Evolutionary conservation across 2,797 vertebrate species (phyloP).

Genomic region (Myripristis jacobus): DNA sequence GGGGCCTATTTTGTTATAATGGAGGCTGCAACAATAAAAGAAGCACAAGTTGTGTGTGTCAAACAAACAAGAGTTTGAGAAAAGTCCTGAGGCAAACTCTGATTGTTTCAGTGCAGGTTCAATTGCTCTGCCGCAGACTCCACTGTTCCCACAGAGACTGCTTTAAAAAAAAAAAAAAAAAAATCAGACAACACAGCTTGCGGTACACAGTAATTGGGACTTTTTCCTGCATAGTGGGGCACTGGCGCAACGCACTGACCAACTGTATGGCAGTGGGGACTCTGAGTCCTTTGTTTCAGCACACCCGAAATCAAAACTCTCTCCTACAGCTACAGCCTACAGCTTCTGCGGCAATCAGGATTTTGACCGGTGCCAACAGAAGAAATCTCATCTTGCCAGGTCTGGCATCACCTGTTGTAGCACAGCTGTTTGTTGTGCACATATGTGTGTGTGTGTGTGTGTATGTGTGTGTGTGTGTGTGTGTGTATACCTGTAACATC

Average conservation of each 20-base stretch:
- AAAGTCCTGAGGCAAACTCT: not conserved
- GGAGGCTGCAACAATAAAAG: too few species aligned
- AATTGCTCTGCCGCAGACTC: conserved; percentile 4
- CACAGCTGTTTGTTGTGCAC: conserved; percentile 24
- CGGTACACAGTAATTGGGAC: conserved; percentile 10
- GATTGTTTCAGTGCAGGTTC: not conserved
- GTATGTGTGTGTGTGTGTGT: not conserved
- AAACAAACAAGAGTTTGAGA: too few species aligned
- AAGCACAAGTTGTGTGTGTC: too few species aligned
- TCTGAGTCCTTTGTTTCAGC: not conserved
- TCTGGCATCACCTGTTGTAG: conserved; percentile 9
- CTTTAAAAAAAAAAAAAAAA: conserved; percentile 25
- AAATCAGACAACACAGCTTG: conserved; percentile 20
- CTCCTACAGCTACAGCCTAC: conserved; percentile 12
- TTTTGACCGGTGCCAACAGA: conserved; percentile 23
- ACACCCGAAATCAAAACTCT: conserved; percentile 13
- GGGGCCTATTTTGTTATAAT: too few species aligned
- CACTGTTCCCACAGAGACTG: conserved; percentile 6
- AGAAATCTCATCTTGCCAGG: conserved; percentile 28
- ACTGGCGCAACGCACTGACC: not conserved
- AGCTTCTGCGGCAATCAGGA: not conserved
- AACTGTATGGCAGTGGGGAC: too few species aligned
- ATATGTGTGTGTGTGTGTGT: not conserved
- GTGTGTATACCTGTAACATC: conserved; percentile 92
- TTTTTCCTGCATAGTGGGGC: not conserved